A percentile compares a stretch with the other conserved stretches of the same genome.
Evolutionary conservation across 2,797 vertebrate species (phyloP).

Genomic region (Sus cebifrons): DNA sequence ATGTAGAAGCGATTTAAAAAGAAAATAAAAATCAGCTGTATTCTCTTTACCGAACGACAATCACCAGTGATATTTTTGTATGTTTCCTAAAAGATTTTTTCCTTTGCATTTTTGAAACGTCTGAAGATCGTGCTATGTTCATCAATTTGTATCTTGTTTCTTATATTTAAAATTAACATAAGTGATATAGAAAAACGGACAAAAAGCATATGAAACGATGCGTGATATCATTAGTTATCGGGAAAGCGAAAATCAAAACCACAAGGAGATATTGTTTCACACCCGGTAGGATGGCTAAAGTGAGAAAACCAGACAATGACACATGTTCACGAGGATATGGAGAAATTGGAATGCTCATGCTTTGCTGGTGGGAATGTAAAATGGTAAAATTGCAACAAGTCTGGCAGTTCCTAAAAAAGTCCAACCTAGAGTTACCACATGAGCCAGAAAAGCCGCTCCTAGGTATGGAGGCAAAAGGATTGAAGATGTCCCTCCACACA

Average conservation of each 20-base stretch:
- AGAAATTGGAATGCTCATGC: background rate
- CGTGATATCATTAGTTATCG: background rate
- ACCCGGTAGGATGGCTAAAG: background rate
- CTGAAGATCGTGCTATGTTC: background rate
- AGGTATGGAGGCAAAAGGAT: background rate
- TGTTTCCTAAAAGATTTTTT: background rate
- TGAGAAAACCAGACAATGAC: background rate
- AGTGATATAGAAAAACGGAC: background rate
- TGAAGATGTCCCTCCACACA: rapidly evolving
- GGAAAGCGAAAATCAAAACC: background rate
- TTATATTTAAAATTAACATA: conserved; percentile 9
- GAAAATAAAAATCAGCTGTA: background rate
- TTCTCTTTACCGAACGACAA: background rate
- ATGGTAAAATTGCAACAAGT: background rate
- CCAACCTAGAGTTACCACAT: background rate
- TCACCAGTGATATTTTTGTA: background rate
- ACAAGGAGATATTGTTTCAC: background rate
- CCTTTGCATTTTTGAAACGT: conserved; percentile 45
- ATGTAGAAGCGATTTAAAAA: background rate
- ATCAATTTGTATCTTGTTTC: conserved; percentile 1
- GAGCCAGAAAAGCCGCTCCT: background rate
- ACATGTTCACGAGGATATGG: background rate
- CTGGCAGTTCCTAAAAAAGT: background rate
- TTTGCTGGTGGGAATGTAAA: background rate
- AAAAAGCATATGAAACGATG: background rate